Evolutionary conservation across 2,797 vertebrate species (phyloP), one percentile per base, ranked within the genome.

Genomic region (Apodemus agrarius): DNA sequence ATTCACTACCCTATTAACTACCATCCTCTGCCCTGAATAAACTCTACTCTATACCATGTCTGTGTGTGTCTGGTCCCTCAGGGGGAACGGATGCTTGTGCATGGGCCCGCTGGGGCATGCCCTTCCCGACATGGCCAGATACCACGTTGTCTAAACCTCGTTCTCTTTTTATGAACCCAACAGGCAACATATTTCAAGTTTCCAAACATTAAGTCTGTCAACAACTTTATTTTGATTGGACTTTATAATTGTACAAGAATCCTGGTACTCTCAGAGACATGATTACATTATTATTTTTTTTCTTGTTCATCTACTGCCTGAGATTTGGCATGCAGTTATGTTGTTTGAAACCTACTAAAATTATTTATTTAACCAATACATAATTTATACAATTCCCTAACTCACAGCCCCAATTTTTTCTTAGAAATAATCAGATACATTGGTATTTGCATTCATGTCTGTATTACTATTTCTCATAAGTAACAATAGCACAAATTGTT

Each of bases 301-400:
- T 54, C 69, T 90, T 74, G 2, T 40, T 49, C 12, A 43, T 49
- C 26, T 96, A 34, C 52, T 92, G 29, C 31, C 59, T 52, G 54
- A 92, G 26, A 92, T 2, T 59, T 22, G 43, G 54, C 76, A 12
- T 5, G 63, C 94, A 54, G 3, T 57, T 80, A 54, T 90, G 85
- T 65, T 72, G 16, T 85, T 72, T 76, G 59, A 90, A 95, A 65
- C 61, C 57, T 80, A 81, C 89, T 96, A 43, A 79, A 49, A 29
- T 67, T 94, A 61, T 90, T 90, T 43, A 26, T 67, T 88, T 94
- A 26, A 65, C 54, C 82, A 84, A 93, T 54, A 96, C 6, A 78
- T 59, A 96, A 84, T 69, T 93, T 90, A 93, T 92, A 95, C 84
- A 81, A 84, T 81, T 88, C 65, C 86, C 89, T 61, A 34, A 34